Conservation (phyloP, 1,140 invertebrate genomes). For the Pygmarrhopalites habei region DNA sequence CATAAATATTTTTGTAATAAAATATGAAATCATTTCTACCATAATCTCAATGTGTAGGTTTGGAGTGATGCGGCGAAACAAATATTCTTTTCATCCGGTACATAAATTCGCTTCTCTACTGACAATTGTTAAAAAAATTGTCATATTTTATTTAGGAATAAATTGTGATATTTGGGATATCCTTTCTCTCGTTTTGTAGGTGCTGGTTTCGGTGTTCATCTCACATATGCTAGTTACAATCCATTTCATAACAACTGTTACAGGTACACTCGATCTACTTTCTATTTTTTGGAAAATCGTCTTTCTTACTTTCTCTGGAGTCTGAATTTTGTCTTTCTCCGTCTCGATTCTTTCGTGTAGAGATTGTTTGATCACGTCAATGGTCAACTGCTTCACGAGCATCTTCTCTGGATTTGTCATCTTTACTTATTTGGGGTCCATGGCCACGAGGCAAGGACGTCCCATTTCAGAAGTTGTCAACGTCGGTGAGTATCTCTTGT, state of each 20-base stretch:
- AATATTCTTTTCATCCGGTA: constrained; percentile 86
- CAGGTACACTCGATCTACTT: constrained; percentile 51
- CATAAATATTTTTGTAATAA: too few species aligned
- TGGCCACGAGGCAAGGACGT: constrained; percentile 70
- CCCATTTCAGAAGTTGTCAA: constrained; percentile 78
- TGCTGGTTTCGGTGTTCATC: constrained; percentile 81
- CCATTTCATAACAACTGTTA: constrained; percentile 77
- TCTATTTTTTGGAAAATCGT: not conserved
- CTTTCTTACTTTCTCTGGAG: not conserved
- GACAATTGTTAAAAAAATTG: too few species aligned
- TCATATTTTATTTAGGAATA: too few species aligned
- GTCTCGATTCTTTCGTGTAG: constrained; percentile 45
- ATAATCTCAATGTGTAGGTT: constrained; percentile 56
- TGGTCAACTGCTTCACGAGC: constrained; percentile 79
- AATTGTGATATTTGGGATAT: too few species aligned
- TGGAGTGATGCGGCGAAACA: constrained; percentile 88
- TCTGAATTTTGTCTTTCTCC: not conserved
- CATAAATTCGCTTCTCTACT: too few species aligned
- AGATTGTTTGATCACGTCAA: constrained; percentile 63
- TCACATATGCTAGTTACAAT: constrained; percentile 85
- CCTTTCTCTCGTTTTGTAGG: too few species aligned
- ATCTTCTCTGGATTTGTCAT: constrained; percentile 90
- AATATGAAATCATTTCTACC: too few species aligned
- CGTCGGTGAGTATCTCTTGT: constrained; percentile 56
- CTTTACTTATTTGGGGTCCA: constrained; percentile 89